Evolutionary conservation across 1,140 invertebrate genomes (phyloP), one percentile per base, ranked within the genome.

Genomic region (Drosophila tani): DNA sequence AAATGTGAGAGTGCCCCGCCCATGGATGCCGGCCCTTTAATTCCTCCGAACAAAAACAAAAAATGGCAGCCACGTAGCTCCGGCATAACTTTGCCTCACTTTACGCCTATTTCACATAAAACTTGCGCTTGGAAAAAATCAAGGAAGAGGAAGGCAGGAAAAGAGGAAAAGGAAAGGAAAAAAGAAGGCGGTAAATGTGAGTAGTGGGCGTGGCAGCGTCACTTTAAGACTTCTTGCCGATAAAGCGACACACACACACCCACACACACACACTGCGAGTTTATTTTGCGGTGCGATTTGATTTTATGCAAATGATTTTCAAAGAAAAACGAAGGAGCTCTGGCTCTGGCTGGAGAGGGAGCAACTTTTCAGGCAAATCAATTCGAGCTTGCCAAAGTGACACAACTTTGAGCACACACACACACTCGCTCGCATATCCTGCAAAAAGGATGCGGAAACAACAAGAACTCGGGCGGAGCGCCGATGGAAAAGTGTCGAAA

Each of bases 301-400:
- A 84, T 84, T 88, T 87, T 88, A 87, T 87, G 84, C 84, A 87
- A 87, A 87, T 88, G 80, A 86, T 82, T 83, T 67, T 56, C 29
- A 58, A 67, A 76, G 38, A 53, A 21, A 19, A 11, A 11, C 32
- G 11, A 15, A 5, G 35, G 29, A 6, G n/a, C 15, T 47, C 12
- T 29, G 40, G 27, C 15, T 15, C 38, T 4, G 5, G 3, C 9
- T 5, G 32, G 40, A 53, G 66, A 45, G 45, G 71, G 66, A 32
- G 75, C 80, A 87, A 88, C 81, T 87, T 56, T 87, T 79, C 67
- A 75, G 70, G 62, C 84, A 87, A 87, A 87, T 88, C 84, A 87
- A 88, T 87, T 87, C 83, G 68, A 88, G 77, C 81, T 87, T 88
- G 67, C 84, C 81, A 83, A 83, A 88, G 73, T 87, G 83, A 87